phyloP scores from a whole-genome alignment of 2,113 vertebrate genomes.

The Rhinolophus sinicus region DNA sequence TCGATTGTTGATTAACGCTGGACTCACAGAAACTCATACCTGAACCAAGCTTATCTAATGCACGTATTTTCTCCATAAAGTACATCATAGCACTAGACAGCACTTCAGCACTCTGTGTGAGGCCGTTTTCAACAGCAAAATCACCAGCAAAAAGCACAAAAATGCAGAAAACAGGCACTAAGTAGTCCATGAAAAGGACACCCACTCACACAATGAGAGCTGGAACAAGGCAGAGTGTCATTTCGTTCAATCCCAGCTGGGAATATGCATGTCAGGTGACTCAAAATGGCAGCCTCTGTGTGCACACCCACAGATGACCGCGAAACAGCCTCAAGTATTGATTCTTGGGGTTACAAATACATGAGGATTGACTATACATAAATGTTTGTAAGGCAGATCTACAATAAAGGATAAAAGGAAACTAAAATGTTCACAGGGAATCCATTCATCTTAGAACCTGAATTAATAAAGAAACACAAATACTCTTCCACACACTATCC shows the following conservation, averaged over 20 bases:
- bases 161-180: background rate
- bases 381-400: background rate
- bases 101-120: background rate
- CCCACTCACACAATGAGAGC: background rate
- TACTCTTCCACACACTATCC: background rate
- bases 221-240: rapidly evolving
- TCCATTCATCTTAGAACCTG: background rate
- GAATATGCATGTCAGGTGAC: background rate
- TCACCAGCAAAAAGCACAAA: background rate
- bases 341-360: background rate
- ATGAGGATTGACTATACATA: background rate
- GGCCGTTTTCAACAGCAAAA: background rate
- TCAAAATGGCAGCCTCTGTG: background rate
- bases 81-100: background rate
- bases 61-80: background rate
- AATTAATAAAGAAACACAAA: background rate
- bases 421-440: background rate
- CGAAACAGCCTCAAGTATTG: background rate
- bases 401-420: background rate
- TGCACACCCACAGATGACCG: background rate
- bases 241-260: background rate
- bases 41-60: background rate
- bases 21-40: background rate
- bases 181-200: background rate
- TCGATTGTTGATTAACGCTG: background rate